phyloP scores from a whole-genome alignment of 37 sponge, comb jelly and placozoan species.

The Tethya wilhelma region DNA sequence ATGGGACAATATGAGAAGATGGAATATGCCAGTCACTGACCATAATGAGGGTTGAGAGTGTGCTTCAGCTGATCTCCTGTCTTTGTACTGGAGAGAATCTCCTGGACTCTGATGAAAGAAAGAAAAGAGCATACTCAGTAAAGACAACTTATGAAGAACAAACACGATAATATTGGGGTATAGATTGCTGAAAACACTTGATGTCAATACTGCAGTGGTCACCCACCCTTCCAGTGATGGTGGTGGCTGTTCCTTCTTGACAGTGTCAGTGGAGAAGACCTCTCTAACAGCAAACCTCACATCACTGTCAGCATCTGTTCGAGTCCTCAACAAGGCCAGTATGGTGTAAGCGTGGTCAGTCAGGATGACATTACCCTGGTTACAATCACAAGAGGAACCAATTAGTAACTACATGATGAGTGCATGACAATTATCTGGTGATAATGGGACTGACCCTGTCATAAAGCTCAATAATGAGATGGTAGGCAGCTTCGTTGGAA shows the following conservation, averaged over 20 bases:
- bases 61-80: slow-evolving; percentile 75
- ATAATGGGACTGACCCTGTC: slow-evolving; percentile 74
- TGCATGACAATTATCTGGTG: not conserved
- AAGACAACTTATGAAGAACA: not conserved
- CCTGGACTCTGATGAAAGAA: slow-evolving; percentile 40
- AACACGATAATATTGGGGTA: not conserved
- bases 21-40: slow-evolving; percentile 41
- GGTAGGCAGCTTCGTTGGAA: slow-evolving; percentile 84
- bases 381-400: not conserved
- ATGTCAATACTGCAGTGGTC: not conserved
- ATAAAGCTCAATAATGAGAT: slow-evolving; percentile 96
- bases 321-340: slow-evolving; percentile 74
- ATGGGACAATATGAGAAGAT: not conserved
- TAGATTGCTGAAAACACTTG: not conserved
- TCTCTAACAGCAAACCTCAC: slow-evolving; percentile 87
- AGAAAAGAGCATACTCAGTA: too few species aligned
- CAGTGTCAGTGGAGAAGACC: slow-evolving; percentile 68
- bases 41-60: slow-evolving; percentile 81
- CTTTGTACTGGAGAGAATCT: slow-evolving; percentile 41
- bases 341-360: slow-evolving; percentile 85
- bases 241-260: slow-evolving; percentile 54
- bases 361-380: slow-evolving; percentile 91
- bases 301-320: slow-evolving; percentile 87
- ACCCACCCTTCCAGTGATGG: slow-evolving; percentile 71
- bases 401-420: not conserved